A percentile compares a stretch with the other conserved stretches of the same genome.
Conservation (phyloP, 2,113 vertebrate genomes). For the Penelope pileata region DNA sequence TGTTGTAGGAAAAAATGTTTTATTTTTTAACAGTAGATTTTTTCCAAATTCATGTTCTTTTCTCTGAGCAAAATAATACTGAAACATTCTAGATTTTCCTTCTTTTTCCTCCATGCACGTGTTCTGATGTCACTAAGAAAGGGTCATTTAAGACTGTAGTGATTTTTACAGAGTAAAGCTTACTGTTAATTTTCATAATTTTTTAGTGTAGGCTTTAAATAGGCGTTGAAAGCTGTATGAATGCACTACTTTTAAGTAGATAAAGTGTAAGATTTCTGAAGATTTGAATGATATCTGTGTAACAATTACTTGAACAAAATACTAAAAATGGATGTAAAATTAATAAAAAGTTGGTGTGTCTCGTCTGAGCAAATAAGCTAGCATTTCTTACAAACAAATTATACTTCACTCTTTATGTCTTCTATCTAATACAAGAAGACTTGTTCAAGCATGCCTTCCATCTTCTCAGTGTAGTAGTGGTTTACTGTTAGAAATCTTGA, state of each 20-base stretch:
- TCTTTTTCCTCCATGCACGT: not conserved
- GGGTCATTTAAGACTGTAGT: not conserved
- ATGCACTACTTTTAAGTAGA: not conserved
- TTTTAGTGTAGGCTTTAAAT: not conserved
- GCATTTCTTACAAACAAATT: not conserved
- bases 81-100: not conserved
- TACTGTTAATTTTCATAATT: not conserved
- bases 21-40: not conserved
- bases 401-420: not conserved
- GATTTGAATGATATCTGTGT: not conserved
- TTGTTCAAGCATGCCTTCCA: not conserved
- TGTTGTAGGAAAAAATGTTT: not conserved
- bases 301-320: not conserved
- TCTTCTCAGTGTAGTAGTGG: not conserved
- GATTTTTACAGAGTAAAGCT: not conserved
- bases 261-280: not conserved
- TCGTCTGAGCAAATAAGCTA: not conserved
- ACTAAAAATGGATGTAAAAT: not conserved
- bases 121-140: not conserved
- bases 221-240: not conserved
- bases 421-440: not conserved
- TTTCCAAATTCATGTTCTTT: not conserved
- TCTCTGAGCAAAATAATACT: not conserved
- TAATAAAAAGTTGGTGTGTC: not conserved
- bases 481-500: not conserved